Evolutionary conservation across 2,113 vertebrate species (phyloP), one percentile per base, ranked within the genome.

Genomic region (Hyperoodon ampullatus): DNA sequence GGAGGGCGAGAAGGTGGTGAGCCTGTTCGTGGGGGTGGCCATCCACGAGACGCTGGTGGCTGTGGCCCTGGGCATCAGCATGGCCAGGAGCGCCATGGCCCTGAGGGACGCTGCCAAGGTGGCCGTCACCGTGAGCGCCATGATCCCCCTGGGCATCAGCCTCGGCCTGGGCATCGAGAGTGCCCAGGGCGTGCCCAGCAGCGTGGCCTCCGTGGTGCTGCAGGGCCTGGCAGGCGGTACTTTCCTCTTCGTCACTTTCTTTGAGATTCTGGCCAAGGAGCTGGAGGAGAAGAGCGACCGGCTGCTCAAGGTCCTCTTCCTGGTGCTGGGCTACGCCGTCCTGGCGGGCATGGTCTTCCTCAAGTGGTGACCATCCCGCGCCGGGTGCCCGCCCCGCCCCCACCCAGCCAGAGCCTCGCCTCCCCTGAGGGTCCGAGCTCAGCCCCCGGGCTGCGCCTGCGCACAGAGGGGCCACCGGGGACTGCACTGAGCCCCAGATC

Each of bases 181-280:
- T 3, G 96, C 98, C 0, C 98, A 97, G 21, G 99, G 96, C 0
- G 7, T 99, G 28, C 98, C 99, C 6, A 98, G 99, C 94, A 92
- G 78, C 47, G 50, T 99, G 2, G 95, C 97, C 0, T 99, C 99
- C 0, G 99, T 99, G 92, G 98, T 99, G 78, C 98, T 99, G 80
- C 99, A 99, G 95, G 99, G 99, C 28, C 1, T 99, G 0, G 99
- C 99, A 0, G 99, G 98, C 0, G 99, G 99, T 28, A 99, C 99
- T 4, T 99, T 99, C 97, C 98, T 99, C 21, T 99, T 99, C 2
- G 94, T 99, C 95, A 99, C 99, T 65, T 99, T 99, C 98, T 99
- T 99, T 2, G 99, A 99, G 98, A 99, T 99, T 95, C 98, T 99
- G 58, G 98, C 98, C 0, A 99, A 98, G 89, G 99, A 99, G 97